Evolutionary conservation across 2,113 vertebrate species (phyloP).

Genomic region (Cyphomyrus plagiostoma): DNA sequence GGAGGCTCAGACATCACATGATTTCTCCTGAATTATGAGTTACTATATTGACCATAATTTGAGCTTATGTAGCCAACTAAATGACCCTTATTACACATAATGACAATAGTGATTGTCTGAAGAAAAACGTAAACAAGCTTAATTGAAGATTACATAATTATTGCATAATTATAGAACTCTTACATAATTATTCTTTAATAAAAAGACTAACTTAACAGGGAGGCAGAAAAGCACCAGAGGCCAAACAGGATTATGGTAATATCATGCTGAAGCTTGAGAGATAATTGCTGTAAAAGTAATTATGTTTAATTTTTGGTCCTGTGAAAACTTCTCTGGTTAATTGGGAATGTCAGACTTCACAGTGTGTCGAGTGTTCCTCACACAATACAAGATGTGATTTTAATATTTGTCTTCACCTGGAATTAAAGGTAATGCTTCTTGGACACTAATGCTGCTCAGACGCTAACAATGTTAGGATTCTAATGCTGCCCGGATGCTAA

Average conservation of each 20-base stretch:
- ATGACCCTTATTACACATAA: neutral
- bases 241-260: neutral
- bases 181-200: conserved; percentile 12
- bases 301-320: conserved; percentile 12
- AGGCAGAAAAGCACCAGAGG: neutral
- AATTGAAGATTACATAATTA: conserved; percentile 16
- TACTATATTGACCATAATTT: neutral
- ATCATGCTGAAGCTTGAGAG: neutral
- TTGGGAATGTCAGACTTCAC: neutral
- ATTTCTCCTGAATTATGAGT: neutral
- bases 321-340: neutral
- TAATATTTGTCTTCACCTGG: neutral
- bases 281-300: conserved; percentile 14
- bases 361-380: neutral
- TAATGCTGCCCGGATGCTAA: no score
- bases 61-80: neutral
- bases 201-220: conserved; percentile 4
- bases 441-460: neutral
- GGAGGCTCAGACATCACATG: neutral
- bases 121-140: neutral
- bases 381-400: neutral
- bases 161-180: conserved; percentile 16
- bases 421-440: neutral
- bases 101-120: neutral
- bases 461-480: neutral